These are phyloP conservation scores for Athetis lepigone DNA, from an alignment of 2,888 invertebrate species.

Conservation along the genomic window DNA sequence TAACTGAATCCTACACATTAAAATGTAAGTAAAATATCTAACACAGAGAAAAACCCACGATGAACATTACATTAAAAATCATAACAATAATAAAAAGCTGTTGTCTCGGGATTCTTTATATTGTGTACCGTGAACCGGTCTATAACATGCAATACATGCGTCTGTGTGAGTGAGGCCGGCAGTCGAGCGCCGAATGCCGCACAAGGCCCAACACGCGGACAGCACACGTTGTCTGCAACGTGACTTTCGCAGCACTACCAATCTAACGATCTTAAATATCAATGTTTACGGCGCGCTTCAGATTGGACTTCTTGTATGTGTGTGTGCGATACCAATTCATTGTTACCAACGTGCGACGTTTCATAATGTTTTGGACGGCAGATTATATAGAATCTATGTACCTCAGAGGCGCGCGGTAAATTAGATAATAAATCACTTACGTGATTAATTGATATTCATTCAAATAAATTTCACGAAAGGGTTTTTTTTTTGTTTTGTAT, in stretches of 20 bases:
- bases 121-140: conserved; percentile 41
- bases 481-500: not conserved
- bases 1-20: conserved; percentile 10
- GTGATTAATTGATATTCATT: not conserved
- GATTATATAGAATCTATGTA: conserved; percentile 14
- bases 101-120: conserved; percentile 25
- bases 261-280: conserved; percentile 69
- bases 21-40: conserved; percentile 12
- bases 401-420: not conserved
- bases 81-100: conserved; percentile 14
- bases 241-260: conserved; percentile 81
- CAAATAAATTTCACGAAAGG: not conserved
- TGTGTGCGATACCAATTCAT: conserved; percentile 67
- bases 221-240: conserved; percentile 86
- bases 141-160: conserved; percentile 17
- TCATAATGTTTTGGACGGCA: conserved; percentile 2
- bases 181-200: conserved; percentile 68
- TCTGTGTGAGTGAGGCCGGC: conserved; percentile 67
- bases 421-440: not conserved
- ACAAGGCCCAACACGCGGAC: conserved; percentile 81
- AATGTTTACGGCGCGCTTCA: conserved; percentile 75
- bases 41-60: conserved; percentile 19
- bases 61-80: conserved; percentile 28
- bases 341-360: not conserved
- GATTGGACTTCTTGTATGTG: conserved; percentile 33